Percentiles rank a stretch among this genome's conserved stretches.
These are phyloP conservation scores for Sterna hirundo DNA, from an alignment of 2,113 vertebrate species.

Conservation along the genomic window DNA sequence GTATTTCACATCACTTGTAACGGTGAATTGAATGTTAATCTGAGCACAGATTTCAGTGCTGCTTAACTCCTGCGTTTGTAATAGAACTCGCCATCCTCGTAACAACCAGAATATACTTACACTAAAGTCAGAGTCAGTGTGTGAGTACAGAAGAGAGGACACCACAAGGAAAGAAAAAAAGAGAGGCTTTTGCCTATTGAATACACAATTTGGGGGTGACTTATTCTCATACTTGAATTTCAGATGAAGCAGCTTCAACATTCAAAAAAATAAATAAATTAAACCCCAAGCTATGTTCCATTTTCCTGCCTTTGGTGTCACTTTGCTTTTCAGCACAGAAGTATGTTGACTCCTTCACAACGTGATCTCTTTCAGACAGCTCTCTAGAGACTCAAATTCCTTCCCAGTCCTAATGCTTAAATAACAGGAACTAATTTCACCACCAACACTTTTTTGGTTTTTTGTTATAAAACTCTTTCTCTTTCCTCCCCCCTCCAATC, in stretches of 20 bases:
- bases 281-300: too few relatives aligned
- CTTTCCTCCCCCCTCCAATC: not conserved
- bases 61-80: not conserved
- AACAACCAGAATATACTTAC: not conserved
- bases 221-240: not conserved
- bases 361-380: not conserved
- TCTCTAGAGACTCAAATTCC: not conserved
- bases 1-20: not conserved
- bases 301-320: not conserved
- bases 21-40: accelerated
- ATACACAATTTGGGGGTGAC: not conserved
- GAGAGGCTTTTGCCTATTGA: not conserved
- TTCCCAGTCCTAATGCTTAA: not conserved
- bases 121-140: not conserved
- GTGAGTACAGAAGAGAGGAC: not conserved
- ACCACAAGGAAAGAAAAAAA: not conserved
- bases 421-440: not conserved
- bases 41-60: not conserved
- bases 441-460: too few relatives aligned
- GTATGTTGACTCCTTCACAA: not conserved
- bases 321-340: not conserved
- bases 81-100: not conserved
- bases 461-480: not conserved
- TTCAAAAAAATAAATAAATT: not conserved
- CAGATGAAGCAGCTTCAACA: not conserved